Evolutionary conservation across 2,888 invertebrate species (phyloP), one percentile per base, ranked within the genome.

Genomic region (Catocala nupta): DNA sequence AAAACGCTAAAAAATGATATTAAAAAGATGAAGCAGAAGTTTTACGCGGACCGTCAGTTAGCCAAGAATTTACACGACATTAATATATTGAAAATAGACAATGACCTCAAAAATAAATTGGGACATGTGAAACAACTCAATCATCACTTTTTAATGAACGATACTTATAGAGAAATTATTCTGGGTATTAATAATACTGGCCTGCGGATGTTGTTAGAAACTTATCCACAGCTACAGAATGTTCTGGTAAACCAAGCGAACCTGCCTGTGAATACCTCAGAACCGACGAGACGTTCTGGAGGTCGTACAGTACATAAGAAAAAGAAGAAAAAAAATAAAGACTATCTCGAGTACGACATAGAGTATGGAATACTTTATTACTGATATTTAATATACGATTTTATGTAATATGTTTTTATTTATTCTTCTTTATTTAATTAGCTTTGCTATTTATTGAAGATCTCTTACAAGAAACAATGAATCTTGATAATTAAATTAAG

Each of bases 101-200:
- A 11, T 2, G 5, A 10, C 4, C 16, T 63, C 5, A 8, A 12
- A 0, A 0, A 43, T 9, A 63, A 50, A 50, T 13, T 63, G n/a
- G 10, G n/a, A 3, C 3, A 49, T 43, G 43, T 63, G 5, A 42
- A 9, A 58, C 0, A 45, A 0, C 36, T 58, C 6, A 63, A 57
- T 55, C 3, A 13, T 2, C 0, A 49, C 8, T 63, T 55, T 33
- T 25, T 58, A 3, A 49, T 25, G 8, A 58, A 63, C 13, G 45
- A 36, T 0, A 58, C 63, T 1, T 63, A 58, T 54, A 63, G 58
- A 13, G 42, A 63, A 4, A 39, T 63, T 11, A 0, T 58, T 42
- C 9, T 49, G 4, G 6, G 5, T n/a, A 10, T n/a, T 39, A 43
- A 3, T 51, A 25, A 39, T 1, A 33, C 39, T 43, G n/a, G n/a